Percentiles rank a stretch among this genome's conserved stretches.
phyloP scores from a whole-genome alignment of 2,797 vertebrate genomes.

The Lophius americanus region DNA sequence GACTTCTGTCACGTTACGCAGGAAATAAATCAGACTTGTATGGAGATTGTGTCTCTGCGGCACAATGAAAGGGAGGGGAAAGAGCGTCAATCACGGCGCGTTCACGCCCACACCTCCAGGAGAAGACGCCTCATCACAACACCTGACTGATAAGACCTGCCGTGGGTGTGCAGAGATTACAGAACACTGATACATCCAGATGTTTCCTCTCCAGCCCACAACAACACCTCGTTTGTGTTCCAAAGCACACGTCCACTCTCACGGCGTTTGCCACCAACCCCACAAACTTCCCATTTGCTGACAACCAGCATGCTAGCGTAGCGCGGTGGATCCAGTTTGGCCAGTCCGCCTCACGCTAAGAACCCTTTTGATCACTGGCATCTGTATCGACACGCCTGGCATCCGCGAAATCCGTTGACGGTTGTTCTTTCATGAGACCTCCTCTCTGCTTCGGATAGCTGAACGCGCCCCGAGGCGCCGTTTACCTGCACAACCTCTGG shows the following conservation, averaged over 20 bases:
- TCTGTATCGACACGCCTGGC: constrained; percentile 72
- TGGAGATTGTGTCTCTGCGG: too few relatives aligned
- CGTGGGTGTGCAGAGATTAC: background rate
- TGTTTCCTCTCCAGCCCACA: constrained; percentile 7
- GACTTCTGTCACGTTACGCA: too few relatives aligned
- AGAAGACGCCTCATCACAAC: constrained; percentile 5
- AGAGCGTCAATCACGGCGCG: constrained; percentile 10
- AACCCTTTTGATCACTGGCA: constrained; percentile 42
- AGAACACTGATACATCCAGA: background rate
- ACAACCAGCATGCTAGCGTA: constrained; percentile 22
- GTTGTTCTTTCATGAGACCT: constrained; percentile 67
- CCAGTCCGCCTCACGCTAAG: constrained; percentile 48
- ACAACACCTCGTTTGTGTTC: background rate
- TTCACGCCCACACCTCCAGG: background rate
- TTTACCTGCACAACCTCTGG: constrained; percentile 50
- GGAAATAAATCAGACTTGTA: too few relatives aligned
- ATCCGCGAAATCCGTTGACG: constrained; percentile 62
- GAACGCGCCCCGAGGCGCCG: constrained; percentile 60
- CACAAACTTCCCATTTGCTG: constrained; percentile 19
- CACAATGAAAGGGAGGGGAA: constrained; percentile 1
- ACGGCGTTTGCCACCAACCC: constrained; percentile 15
- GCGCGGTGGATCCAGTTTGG: constrained; percentile 69
- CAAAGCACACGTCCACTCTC: background rate
- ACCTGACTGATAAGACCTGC: background rate
- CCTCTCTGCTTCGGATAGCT: constrained; percentile 27